Evolutionary conservation across 2,888 invertebrate species (phyloP).

Genomic region (Dryocosmus kuriphilus): DNA sequence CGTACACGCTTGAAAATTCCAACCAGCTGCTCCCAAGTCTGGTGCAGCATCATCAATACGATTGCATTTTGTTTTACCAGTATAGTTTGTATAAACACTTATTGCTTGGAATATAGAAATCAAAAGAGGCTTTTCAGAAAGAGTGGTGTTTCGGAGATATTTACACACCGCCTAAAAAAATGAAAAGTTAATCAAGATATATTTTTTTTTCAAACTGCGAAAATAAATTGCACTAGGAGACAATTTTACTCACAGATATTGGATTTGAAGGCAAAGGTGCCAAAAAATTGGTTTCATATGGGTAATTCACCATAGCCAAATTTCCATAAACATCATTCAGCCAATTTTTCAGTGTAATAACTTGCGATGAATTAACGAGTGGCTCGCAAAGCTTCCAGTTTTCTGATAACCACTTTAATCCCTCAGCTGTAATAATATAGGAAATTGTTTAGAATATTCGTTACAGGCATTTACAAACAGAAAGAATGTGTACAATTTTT

Average conservation of each 20-base stretch:
- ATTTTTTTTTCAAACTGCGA: background rate
- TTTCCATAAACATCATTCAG: conserved; percentile 86
- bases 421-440: conserved; percentile 79
- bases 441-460: background rate
- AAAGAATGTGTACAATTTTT: too few relatives aligned
- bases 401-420: conserved; percentile 84
- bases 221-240: background rate
- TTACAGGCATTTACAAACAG: too few relatives aligned
- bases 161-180: conserved; percentile 79
- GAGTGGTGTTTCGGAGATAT: conserved; percentile 70
- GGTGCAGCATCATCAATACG: conserved; percentile 81
- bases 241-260: conserved; percentile 79
- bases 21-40: conserved; percentile 84
- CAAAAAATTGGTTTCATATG: conserved; percentile 91
- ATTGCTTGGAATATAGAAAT: conserved; percentile 83
- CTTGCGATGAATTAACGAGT: conserved; percentile 81
- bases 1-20: conserved; percentile 94
- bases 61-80: conserved; percentile 85
- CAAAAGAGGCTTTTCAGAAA: conserved; percentile 64
- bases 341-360: conserved; percentile 83
- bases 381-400: conserved; percentile 89
- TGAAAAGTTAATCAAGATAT: background rate
- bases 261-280: conserved; percentile 91
- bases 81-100: conserved; percentile 89
- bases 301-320: conserved; percentile 97